phyloP scores from a whole-genome alignment of 2,888 invertebrate species.

The Mechanitis mazaeus region DNA sequence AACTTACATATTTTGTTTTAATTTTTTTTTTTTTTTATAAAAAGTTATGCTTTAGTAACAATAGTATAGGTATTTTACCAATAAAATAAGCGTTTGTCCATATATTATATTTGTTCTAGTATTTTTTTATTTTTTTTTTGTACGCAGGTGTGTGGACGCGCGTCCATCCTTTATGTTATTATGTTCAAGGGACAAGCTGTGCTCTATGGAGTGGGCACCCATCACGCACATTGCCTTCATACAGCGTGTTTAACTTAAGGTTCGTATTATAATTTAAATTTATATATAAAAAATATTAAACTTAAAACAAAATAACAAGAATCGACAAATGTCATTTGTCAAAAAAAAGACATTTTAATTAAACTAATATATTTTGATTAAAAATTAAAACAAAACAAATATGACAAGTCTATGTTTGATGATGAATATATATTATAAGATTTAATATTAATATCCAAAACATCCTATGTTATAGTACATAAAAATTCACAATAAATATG shows the following conservation, averaged over 20 bases:
- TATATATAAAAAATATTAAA: too few species aligned
- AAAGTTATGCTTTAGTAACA: neutral
- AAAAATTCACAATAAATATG: slow-evolving; percentile 49
- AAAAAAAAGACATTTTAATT: too few species aligned
- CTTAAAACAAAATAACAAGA: too few species aligned
- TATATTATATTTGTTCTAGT: slow-evolving; percentile 25
- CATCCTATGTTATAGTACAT: slow-evolving; percentile 46
- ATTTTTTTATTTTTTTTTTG: slow-evolving; percentile 30
- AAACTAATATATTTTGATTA: too few species aligned
- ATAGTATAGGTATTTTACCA: neutral
- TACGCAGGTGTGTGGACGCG: slow-evolving; percentile 44
- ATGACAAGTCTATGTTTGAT: too few species aligned
- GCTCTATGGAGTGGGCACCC: slow-evolving; percentile 46
- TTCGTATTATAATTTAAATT: neutral
- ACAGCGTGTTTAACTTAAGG: slow-evolving; percentile 40
- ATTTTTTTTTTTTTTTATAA: too few species aligned
- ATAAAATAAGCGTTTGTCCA: neutral
- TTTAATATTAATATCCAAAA: slow-evolving; percentile 8
- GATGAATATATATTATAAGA: neutral
- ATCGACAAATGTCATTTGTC: too few species aligned
- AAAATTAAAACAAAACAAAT: too few species aligned
- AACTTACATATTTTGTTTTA: neutral
- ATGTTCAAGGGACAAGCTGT: slow-evolving; percentile 58
- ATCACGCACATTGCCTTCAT: slow-evolving; percentile 43
- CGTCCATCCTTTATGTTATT: slow-evolving; percentile 60